Evolutionary conservation across 2,797 vertebrate species (phyloP), one percentile per base, ranked within the genome.

Genomic region (Psittacula echo): DNA sequence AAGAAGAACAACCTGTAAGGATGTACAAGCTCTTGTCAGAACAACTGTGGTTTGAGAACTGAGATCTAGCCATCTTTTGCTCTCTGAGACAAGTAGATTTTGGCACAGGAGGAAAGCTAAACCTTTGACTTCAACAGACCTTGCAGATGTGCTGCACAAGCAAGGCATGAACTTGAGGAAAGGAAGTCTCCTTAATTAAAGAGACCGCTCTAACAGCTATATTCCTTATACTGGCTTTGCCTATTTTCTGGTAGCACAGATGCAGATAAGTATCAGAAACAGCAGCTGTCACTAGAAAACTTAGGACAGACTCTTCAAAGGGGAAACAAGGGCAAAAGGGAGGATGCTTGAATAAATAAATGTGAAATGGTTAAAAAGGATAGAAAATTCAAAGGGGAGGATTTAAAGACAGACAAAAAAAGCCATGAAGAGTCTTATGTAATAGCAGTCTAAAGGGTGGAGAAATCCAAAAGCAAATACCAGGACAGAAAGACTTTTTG

Each of bases 41-140:
- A n/a, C 0, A 1, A 68, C 23, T 34, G 29, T 23, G 51, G 42
- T 34, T 53, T 67, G 65, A 32, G 42, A 80, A 68, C 0, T 1
- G 20, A 39, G 58, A 85, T 23, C 53, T 4, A 67, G 18, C 9
- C 19, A 58, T 18, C 8, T 51, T 48, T 30, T 51, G 37, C 23
- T 7, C 48, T 71, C 24, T 7, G 22, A 89, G 65, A 11, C 53
- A 53, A 56, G 75, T 3, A 50, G 47, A 37, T 13, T 44, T 58
- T 87, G 67, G 51, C 32, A 81, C 19, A 47, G 51, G 41, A 77
- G 22, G n/a, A 70, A 89, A 83, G 61, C 29, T 65, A 77, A 71
- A 65, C 61, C n/a, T 83, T 74, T 29, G 56, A 48, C 34, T 78
- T 87, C 45, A 61, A 20, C 11, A 27, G 27, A 70, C 27, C 56